Evolutionary conservation across 2,797 vertebrate species (phyloP).

Genomic region (Clarias fuscus): DNA sequence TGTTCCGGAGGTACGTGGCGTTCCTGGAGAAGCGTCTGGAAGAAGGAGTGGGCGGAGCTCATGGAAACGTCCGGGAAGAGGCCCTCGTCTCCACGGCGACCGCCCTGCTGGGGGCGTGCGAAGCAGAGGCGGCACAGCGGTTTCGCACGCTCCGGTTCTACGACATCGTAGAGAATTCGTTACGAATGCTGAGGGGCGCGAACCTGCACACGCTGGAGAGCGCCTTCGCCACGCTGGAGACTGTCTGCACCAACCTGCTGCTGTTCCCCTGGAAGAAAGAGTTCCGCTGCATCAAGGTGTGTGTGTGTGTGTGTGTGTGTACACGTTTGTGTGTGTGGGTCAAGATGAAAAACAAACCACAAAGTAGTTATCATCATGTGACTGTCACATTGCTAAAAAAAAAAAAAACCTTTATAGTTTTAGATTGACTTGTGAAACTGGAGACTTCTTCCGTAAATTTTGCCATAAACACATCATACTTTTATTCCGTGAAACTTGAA

Average conservation of each 20-base stretch:
- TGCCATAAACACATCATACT: too few species aligned
- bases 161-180: conserved; percentile 87
- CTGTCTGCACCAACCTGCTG: conserved; percentile 91
- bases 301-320: conserved; percentile 66
- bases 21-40: conserved; percentile 88
- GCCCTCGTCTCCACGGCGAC: conserved; percentile 88
- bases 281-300: conserved; percentile 94
- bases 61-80: conserved; percentile 81
- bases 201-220: conserved; percentile 84
- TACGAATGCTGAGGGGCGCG: conserved; percentile 83
- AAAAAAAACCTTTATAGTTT: neutral
- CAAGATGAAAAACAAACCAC: neutral
- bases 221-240: conserved; percentile 89
- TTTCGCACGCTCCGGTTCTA: conserved; percentile 95
- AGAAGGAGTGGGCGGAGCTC: conserved; percentile 53
- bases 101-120: conserved; percentile 89
- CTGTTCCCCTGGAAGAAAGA: conserved; percentile 99
- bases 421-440: neutral
- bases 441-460: neutral
- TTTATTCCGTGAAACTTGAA: neutral
- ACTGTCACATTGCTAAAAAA: too few species aligned
- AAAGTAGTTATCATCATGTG: neutral
- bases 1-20: conserved; percentile 93
- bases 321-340: neutral
- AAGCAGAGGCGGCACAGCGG: conserved; percentile 88